Conservation (phyloP, 2,888 invertebrate genomes). For the Bombyx huttoni region DNA sequence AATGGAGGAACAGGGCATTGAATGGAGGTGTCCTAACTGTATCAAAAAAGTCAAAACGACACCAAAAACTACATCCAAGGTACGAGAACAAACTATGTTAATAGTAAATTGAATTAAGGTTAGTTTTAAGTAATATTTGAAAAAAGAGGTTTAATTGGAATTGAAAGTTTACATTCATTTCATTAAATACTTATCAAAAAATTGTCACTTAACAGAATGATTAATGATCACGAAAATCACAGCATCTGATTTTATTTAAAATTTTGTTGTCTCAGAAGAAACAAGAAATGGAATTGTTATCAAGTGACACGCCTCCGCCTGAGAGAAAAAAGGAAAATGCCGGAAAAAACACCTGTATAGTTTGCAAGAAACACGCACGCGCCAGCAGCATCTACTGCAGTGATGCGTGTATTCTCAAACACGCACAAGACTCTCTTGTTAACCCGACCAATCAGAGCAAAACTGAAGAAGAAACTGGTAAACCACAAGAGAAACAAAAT, state of each 20-base stretch:
- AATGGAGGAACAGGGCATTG: constrained; percentile 90
- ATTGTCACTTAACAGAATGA: too few relatives aligned
- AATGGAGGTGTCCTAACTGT: constrained; percentile 93
- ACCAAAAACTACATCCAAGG: constrained; percentile 31
- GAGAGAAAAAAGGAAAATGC: constrained; percentile 19
- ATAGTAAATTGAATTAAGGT: too few relatives aligned
- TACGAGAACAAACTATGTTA: constrained; percentile 9
- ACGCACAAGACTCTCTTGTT: constrained; percentile 79
- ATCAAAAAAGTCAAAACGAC: constrained; percentile 66
- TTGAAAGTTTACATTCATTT: too few relatives aligned
- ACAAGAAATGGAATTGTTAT: constrained; percentile 16
- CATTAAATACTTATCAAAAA: too few relatives aligned
- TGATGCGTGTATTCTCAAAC: constrained; percentile 87
- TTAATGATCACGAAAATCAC: too few relatives aligned
- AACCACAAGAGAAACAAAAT: constrained; percentile 37
- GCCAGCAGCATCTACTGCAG: constrained; percentile 91
- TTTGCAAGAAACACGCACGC: constrained; percentile 83
- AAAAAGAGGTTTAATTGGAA: too few relatives aligned
- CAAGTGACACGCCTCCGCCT: constrained; percentile 10
- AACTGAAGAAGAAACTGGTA: constrained; percentile 29
- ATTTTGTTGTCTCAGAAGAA: constrained; percentile 15
- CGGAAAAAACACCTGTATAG: constrained; percentile 75
- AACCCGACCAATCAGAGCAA: constrained; percentile 26
- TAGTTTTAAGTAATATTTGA: too few relatives aligned
- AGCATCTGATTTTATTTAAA: too few relatives aligned